These are phyloP conservation scores for Thamnophis elegans DNA, from an alignment of 2,797 vertebrate species.

Conservation along the genomic window DNA sequence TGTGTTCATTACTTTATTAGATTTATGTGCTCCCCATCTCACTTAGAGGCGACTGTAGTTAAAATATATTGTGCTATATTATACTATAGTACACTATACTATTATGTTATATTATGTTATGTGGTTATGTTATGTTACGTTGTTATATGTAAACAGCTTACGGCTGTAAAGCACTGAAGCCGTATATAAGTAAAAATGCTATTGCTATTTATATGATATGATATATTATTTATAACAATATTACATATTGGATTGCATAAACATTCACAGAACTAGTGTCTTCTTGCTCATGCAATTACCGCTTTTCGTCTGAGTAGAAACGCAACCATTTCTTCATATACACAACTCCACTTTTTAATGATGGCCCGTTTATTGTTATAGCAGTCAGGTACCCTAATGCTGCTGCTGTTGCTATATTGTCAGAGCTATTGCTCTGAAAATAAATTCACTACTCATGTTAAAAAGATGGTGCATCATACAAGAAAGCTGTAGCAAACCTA, in stretches of 20 bases:
- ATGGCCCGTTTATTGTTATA: neutral
- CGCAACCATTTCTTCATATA: neutral
- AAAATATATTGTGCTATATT: neutral
- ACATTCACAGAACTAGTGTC: neutral
- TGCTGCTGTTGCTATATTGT: neutral
- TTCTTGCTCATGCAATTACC: neutral
- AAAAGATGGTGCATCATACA: neutral
- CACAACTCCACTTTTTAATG: neutral
- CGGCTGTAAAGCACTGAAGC: too few species aligned
- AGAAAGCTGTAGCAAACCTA: neutral
- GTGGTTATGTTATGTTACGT: too few species aligned
- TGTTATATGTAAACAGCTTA: too few species aligned
- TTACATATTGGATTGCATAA: neutral
- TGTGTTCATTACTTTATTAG: neutral
- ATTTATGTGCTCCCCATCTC: neutral
- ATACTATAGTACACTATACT: neutral
- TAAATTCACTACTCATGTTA: neutral
- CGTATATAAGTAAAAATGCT: neutral
- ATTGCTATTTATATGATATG: neutral
- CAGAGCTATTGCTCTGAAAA: neutral
- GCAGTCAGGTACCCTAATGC: neutral
- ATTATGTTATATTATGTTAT: too few species aligned
- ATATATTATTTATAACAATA: neutral
- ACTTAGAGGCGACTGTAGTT: neutral
- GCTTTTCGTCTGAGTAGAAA: neutral